These are phyloP conservation scores for Rhagium mordax DNA, from an alignment of 2,888 invertebrate species.

Conservation along the genomic window DNA sequence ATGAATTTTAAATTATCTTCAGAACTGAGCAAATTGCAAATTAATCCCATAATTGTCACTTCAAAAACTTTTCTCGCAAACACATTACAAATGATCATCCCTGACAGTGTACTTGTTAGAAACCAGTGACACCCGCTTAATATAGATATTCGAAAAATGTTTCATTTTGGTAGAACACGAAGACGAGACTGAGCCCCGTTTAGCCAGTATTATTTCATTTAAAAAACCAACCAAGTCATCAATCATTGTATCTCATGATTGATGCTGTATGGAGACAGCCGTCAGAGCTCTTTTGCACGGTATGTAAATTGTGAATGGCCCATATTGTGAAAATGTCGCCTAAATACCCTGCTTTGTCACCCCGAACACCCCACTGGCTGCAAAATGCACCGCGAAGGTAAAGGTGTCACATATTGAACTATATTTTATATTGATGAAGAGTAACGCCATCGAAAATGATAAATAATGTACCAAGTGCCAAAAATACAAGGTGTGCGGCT, in stretches of 20 bases:
- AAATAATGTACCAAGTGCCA: conserved; percentile 13
- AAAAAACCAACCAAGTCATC: conserved; percentile 37
- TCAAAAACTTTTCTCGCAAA: conserved; percentile 6
- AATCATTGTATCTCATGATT: conserved; percentile 35
- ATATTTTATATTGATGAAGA: conserved; percentile 21
- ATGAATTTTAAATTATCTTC: not conserved
- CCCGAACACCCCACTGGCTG: conserved; percentile 20
- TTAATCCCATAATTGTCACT: not conserved
- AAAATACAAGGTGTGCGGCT: not conserved
- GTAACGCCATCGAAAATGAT: conserved; percentile 21
- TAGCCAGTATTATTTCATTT: conserved; percentile 44
- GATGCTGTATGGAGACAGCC: conserved; percentile 35
- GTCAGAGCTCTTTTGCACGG: conserved; percentile 30
- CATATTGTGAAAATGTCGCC: conserved; percentile 37
- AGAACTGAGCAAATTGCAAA: not conserved
- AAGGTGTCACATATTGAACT: conserved; percentile 24
- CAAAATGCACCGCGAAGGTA: conserved; percentile 29
- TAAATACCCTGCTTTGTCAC: conserved; percentile 35
- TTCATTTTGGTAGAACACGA: conserved; percentile 42
- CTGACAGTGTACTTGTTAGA: conserved; percentile 8
- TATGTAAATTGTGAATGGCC: conserved; percentile 33
- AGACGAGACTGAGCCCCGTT: conserved; percentile 26
- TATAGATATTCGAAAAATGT: conserved; percentile 40
- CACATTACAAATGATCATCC: conserved; percentile 20
- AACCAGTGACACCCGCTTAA: conserved; percentile 25